Evolutionary conservation across 2,888 invertebrate species (phyloP), one percentile per base, ranked within the genome.

Genomic region (Autographa pulchrina): DNA sequence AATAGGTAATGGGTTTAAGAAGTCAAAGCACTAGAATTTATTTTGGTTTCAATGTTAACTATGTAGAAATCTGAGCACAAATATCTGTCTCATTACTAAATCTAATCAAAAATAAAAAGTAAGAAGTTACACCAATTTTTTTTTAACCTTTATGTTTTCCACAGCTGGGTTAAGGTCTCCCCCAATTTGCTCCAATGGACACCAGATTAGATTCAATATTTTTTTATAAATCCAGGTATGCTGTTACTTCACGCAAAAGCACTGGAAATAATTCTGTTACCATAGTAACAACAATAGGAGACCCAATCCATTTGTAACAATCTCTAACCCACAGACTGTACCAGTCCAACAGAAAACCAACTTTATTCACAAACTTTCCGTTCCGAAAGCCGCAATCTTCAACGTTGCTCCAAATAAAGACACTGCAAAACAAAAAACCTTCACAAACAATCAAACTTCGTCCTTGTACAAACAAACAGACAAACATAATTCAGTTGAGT

Each of bases 401-500:
- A 77, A 81, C 65, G 59, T 16, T 62, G 56, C 58, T 59, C 43
- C 48, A 81, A 81, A 78, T 78, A 78, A 81, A 78, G 78, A 68
- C 78, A 78, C 58, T 38, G 67, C 64, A 80, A 48, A 78, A 81
- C 81, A 80, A 81, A 67, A 78, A 78, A 66, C 67, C 78, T 62
- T 67, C 61, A 74, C 69, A 78, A 80, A 80, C 79, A 82, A 82
- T 80, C 80, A 75, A 75, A 82, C 76, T 70, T 81, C 64, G 81
- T 75, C 83, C 76, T 82, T 84, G 80, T 81, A 85, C 85, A 85
- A 85, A 85, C 84, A 86, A 86, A 88, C 88, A 89, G 89, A 91
- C 88, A 88, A 89, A 89, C 86, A 87, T 91, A 92, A 93, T 92
- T 92, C 86, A 80, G 79, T 87, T 85, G 88, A 90, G 88, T 89